phyloP scores from a whole-genome alignment of 2,888 invertebrate genomes.

The Apeira syringaria region DNA sequence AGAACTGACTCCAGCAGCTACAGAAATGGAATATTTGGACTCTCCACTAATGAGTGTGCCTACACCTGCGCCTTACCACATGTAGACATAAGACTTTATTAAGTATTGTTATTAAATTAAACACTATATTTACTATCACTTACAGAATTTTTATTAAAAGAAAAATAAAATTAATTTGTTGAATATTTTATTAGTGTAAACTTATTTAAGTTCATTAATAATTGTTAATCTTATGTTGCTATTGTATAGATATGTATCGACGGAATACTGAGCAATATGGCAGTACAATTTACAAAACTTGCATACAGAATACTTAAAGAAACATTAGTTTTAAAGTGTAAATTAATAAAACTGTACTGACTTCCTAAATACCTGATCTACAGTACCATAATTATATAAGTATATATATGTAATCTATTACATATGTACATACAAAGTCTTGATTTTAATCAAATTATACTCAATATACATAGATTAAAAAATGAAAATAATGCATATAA shows the following conservation, averaged over 20 bases:
- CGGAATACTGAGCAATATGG: conserved; percentile 18
- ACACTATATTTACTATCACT: conserved; percentile 27
- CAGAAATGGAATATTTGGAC: conserved; percentile 90
- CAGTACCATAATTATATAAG: too few species aligned
- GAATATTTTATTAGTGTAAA: conserved; percentile 70
- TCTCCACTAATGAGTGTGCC: conserved; percentile 94
- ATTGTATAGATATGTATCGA: conserved; percentile 19
- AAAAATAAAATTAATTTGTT: conserved; percentile 34
- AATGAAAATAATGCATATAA: too few species aligned
- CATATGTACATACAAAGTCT: too few species aligned
- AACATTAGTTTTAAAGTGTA: too few species aligned
- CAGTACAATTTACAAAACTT: conserved; percentile 10
- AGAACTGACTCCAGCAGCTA: conserved; percentile 85
- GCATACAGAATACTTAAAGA: too few species aligned
- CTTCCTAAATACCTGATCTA: too few species aligned
- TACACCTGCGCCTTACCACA: conserved; percentile 89
- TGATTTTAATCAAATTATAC: too few species aligned
- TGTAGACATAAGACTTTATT: conserved; percentile 33
- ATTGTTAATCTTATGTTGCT: conserved; percentile 17
- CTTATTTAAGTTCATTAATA: conserved; percentile 56
- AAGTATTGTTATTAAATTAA: conserved; percentile 32
- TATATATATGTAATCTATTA: too few species aligned
- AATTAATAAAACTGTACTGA: too few species aligned
- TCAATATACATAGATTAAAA: too few species aligned
- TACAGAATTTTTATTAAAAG: conserved; percentile 37